Base-by-base conservation (phyloP, 2,113 vertebrate species). In the Edolisoma coerulescens region DNA sequence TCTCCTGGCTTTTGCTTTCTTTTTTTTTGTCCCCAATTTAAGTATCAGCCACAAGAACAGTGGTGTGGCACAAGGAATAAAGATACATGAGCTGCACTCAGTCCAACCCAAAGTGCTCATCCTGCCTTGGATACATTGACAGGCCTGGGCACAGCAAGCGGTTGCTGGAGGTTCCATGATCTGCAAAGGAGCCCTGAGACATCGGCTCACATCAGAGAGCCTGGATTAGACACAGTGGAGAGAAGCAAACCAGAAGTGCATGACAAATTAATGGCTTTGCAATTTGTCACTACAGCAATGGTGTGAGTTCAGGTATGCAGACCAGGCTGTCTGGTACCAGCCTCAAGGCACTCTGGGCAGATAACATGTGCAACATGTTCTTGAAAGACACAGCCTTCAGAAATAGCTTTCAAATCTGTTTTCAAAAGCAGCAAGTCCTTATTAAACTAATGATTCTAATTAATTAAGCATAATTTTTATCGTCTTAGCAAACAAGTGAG, bases 171-270 rank as follows among this genome's bases (percentile, higher is more conserved):
- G 50, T 80, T 54, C 53, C 10, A 0, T 37, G 42, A 73, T 44
- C 47, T 67, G 71, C 77, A 80, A 76, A 80, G 45, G 41, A 87
- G 73, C 45, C 84, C 63, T 41, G 45, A 83, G 61, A 86, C 63
- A 65, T 30, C 9, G 3, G 59, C 50, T 32, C 50, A 50, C 50
- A 33, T 23, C 69, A 45, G 64, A 90, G 49, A 73, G 69, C 59
- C 57, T 61, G 60, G 59, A 88, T 69, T 86, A 80, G 59, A 65
- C 41, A 73, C 67, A 83, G 76, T 13, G 35, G 42, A 86, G 67
- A 83, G 63, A 90, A 84, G 84, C 44, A 83, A 92, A 73, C 19
- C 71, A 94, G 59, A 92, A 86, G 21, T 20, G 56, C 69, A 33
- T 54, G 60, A 84, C 35, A 68, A 89, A 93, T 78, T 42, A 84